Percentiles rank a stretch among this genome's conserved stretches.
Conservation (phyloP, 2,888 invertebrate species). For the Stenchaetothrips biformis region DNA sequence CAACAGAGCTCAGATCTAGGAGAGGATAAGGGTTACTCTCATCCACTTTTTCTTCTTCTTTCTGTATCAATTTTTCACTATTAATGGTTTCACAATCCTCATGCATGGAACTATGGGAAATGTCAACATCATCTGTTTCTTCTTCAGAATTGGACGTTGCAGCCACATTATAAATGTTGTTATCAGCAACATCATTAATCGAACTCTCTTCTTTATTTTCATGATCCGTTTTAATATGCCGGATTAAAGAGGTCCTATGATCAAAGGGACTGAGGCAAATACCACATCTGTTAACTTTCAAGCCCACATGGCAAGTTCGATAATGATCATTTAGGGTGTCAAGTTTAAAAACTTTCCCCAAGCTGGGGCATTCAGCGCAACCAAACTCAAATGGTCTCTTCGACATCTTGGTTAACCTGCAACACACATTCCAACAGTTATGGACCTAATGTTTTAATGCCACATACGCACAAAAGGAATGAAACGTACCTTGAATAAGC, state of each 20-base stretch:
- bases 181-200: background rate
- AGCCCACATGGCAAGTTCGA: background rate
- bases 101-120: too few species aligned
- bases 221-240: background rate
- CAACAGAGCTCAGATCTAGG: background rate
- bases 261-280: background rate
- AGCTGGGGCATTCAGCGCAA: background rate
- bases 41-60: background rate
- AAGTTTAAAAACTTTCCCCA: background rate
- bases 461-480: background rate
- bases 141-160: too few species aligned
- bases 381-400: background rate
- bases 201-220: too few species aligned
- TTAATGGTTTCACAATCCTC: too few species aligned
- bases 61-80: background rate
- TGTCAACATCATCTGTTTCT: too few species aligned
- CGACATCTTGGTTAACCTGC: background rate
- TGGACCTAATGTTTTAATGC: background rate
- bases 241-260: background rate
- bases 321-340: background rate
- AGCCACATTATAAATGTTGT: too few species aligned
- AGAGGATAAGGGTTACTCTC: background rate
- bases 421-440: too few species aligned
- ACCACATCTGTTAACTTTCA: background rate
- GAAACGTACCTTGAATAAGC: too few species aligned